phyloP scores from a whole-genome alignment of 2,888 invertebrate species.

The Tiliacea aurago region DNA sequence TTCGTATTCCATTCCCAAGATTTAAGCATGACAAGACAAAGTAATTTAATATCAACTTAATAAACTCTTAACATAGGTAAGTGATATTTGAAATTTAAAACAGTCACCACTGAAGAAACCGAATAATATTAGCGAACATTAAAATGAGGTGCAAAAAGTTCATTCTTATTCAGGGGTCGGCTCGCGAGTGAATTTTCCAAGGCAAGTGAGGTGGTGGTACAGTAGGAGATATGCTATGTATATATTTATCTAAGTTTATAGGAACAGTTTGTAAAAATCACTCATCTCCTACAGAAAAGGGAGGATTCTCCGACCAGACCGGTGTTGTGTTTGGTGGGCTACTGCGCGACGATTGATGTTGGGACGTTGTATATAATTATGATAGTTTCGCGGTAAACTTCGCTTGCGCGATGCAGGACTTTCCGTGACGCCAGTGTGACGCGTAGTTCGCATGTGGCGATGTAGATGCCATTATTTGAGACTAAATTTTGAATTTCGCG shows the following conservation, averaged over 20 bases:
- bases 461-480: too few relatives aligned
- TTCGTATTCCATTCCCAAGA: slow-evolving; percentile 40
- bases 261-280: too few relatives aligned
- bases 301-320: too few relatives aligned
- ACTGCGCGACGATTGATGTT: too few relatives aligned
- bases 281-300: too few relatives aligned
- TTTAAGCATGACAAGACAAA: slow-evolving; percentile 62
- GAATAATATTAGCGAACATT: slow-evolving; percentile 71
- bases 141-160: slow-evolving; percentile 79
- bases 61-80: slow-evolving; percentile 65
- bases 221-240: slow-evolving; percentile 38
- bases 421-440: too few relatives aligned
- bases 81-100: slow-evolving; percentile 69
- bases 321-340: too few relatives aligned
- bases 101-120: slow-evolving; percentile 65
- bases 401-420: too few relatives aligned
- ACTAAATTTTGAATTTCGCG: too few relatives aligned
- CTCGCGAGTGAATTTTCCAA: slow-evolving; percentile 73
- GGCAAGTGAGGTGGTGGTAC: slow-evolving; percentile 30
- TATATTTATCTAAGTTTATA: not conserved
- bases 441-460: too few relatives aligned
- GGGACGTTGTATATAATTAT: too few relatives aligned
- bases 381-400: too few relatives aligned
- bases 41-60: slow-evolving; percentile 67
- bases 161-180: slow-evolving; percentile 80